Evolutionary conservation across 92 coral and sea anemone genomes (phyloP).

Genomic region (Porites cylindrica): DNA sequence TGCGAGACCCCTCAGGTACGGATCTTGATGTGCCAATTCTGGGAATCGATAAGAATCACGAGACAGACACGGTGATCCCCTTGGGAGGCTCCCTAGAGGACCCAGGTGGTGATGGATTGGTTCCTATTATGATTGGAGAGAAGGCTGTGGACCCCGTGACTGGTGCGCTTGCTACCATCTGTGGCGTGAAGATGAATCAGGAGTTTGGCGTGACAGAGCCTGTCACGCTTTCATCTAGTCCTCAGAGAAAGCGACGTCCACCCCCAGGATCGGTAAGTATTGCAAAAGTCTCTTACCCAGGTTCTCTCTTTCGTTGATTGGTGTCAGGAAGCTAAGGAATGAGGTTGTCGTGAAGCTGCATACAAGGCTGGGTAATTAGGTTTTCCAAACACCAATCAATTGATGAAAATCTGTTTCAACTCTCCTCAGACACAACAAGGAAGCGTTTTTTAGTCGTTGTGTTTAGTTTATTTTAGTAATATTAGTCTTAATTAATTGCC

Average conservation of each 20-base stretch:
- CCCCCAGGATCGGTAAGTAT: constrained; percentile 90
- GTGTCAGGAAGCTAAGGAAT: too few relatives aligned
- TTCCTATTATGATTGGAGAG: constrained; percentile 98
- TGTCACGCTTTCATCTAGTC: constrained; percentile 90
- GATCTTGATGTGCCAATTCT: constrained; percentile 94
- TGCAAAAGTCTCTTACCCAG: neutral
- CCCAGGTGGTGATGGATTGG: constrained; percentile 97
- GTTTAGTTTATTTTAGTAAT: too few relatives aligned
- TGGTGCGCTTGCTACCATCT: constrained; percentile 87
- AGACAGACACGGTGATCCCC: constrained; percentile 88
- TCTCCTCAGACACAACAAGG: too few relatives aligned
- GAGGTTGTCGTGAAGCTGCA: too few relatives aligned
- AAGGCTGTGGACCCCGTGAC: constrained; percentile 97
- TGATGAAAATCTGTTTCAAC: too few relatives aligned
- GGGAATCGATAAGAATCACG: constrained; percentile 92
- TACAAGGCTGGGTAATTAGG: too few relatives aligned
- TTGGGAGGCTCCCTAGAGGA: constrained; percentile 98
- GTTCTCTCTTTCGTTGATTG: neutral
- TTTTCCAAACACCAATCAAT: too few relatives aligned
- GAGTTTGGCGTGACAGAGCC: constrained; percentile 95
- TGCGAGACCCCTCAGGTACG: constrained; percentile 90
- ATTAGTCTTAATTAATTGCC: too few relatives aligned
- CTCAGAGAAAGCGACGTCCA: constrained; percentile 89
- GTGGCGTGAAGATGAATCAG: constrained; percentile 92
- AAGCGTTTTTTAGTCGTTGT: too few relatives aligned